Conservation (phyloP, 2,113 vertebrate species). For the Microcebus murinus region DNA sequence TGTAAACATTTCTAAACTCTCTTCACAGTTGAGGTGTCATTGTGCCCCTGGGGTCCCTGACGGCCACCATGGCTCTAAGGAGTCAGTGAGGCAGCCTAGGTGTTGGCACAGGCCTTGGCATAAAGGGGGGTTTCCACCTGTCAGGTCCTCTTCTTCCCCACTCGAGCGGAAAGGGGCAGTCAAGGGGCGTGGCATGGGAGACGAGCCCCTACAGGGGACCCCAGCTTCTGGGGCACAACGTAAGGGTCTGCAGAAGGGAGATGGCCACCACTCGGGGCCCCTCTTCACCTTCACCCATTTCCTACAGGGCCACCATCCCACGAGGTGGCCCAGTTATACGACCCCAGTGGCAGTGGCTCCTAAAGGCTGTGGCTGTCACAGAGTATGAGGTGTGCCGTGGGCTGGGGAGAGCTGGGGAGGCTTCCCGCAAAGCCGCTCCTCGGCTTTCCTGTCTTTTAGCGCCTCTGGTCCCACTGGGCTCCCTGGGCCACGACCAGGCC, state of each 20-base stretch:
- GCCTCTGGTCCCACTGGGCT: background rate
- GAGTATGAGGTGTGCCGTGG: background rate
- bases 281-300: background rate
- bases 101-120: background rate
- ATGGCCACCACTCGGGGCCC: rapidly evolving
- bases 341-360: rapidly evolving
- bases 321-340: background rate
- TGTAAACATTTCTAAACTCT: background rate
- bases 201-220: too few relatives aligned
- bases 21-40: background rate
- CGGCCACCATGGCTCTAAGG: background rate
- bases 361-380: background rate
- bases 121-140: background rate
- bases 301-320: too few relatives aligned
- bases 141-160: background rate
- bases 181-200: rapidly evolving
- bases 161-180: background rate
- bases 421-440: background rate
- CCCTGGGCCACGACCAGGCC: background rate
- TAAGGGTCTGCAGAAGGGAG: background rate
- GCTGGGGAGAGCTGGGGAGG: background rate
- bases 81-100: background rate
- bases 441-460: background rate
- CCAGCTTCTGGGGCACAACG: rapidly evolving
- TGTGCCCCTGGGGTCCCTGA: too few relatives aligned